phyloP scores from a whole-genome alignment of 2,797 vertebrate species.

The Gambusia yucatana region DNA sequence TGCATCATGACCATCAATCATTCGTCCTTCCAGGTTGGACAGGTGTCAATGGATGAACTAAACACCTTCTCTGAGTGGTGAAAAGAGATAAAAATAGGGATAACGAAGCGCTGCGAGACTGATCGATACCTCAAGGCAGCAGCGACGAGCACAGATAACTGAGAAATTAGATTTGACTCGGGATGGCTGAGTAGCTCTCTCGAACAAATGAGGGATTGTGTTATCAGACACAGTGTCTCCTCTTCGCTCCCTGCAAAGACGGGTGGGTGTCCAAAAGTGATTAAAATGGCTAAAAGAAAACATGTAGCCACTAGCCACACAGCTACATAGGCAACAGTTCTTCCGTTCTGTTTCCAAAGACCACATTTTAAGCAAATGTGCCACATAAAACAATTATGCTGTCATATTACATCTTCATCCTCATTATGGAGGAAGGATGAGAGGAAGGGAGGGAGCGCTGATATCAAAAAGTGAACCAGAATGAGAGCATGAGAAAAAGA shows the following conservation, averaged over 20 bases:
- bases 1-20: slow-evolving; percentile 50
- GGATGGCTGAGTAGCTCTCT: slow-evolving; percentile 30
- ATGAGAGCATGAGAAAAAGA: slow-evolving; percentile 21
- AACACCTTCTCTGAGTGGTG: slow-evolving; percentile 8
- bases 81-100: slow-evolving; percentile 52
- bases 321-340: slow-evolving; percentile 9
- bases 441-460: slow-evolving; percentile 12
- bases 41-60: slow-evolving; percentile 30
- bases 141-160: slow-evolving; percentile 38
- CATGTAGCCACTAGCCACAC: slow-evolving; percentile 1
- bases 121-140: slow-evolving; percentile 58
- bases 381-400: slow-evolving; percentile 58
- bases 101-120: slow-evolving; percentile 36
- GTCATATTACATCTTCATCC: slow-evolving; percentile 69
- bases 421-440: slow-evolving; percentile 58
- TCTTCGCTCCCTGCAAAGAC: slow-evolving; percentile 19
- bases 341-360: slow-evolving; percentile 16
- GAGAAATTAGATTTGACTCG: slow-evolving; percentile 66
- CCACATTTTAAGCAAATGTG: slow-evolving; percentile 56
- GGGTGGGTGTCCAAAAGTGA: slow-evolving; percentile 6
- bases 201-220: slow-evolving; percentile 37
- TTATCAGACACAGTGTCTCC: slow-evolving; percentile 5
- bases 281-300: neutral
- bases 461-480: slow-evolving; percentile 30
- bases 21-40: slow-evolving; percentile 51